Conservation (phyloP, 2,797 vertebrate genomes). For the Kryptopterus vitreolus region DNA sequence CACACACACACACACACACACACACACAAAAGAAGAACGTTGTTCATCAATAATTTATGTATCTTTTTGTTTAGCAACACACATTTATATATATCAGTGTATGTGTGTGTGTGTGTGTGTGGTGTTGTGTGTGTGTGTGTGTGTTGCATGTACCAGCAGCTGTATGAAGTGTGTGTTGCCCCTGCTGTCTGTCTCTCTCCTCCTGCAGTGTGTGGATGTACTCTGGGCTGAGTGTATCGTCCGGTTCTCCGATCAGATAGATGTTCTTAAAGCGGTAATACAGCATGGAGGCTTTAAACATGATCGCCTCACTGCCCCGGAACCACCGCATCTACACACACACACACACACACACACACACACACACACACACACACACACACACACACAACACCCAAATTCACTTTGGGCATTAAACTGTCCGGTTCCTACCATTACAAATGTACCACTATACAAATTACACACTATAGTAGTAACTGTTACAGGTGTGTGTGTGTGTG, state of each 20-base stretch:
- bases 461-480: neutral
- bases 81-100: too few species aligned
- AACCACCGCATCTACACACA: slow-evolving; percentile 85
- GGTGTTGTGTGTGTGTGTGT: slow-evolving; percentile 5
- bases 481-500: neutral
- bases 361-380: slow-evolving; percentile 16
- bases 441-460: neutral
- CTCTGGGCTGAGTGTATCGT: slow-evolving; percentile 87
- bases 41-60: too few species aligned
- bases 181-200: slow-evolving; percentile 25
- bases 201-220: slow-evolving; percentile 83
- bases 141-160: neutral
- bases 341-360: slow-evolving; percentile 31
- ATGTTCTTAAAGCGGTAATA: slow-evolving; percentile 96
- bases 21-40: neutral
- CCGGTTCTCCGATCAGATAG: slow-evolving; percentile 88
- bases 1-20: too few species aligned
- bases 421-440: neutral
- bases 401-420: too few species aligned
- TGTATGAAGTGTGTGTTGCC: neutral
- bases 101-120: neutral
- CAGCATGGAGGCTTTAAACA: slow-evolving; percentile 96
- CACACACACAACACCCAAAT: neutral
- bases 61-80: too few species aligned
- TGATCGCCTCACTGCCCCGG: slow-evolving; percentile 85